Evolutionary conservation across 2,888 invertebrate species (phyloP).

Genomic region (Psococerastis gibbosa): DNA sequence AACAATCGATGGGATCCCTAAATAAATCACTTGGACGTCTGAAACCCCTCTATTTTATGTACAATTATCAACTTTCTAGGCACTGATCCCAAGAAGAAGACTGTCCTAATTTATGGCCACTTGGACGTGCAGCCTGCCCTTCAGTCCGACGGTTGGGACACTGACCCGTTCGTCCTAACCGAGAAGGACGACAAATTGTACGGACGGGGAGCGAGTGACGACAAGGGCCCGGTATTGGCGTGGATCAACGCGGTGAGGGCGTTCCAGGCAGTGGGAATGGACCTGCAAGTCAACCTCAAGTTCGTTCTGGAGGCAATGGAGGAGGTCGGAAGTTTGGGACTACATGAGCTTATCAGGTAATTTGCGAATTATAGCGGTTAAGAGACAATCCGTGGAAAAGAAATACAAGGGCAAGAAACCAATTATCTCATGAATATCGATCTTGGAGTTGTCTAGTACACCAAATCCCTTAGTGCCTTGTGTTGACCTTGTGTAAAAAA

Average conservation of each 20-base stretch:
- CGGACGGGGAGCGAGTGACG: slow-evolving; percentile 85
- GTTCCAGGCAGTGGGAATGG: slow-evolving; percentile 49
- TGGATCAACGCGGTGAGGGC: slow-evolving; percentile 92
- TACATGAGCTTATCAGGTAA: slow-evolving; percentile 70
- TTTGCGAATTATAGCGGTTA: too few relatives aligned
- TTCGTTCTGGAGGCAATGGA: slow-evolving; percentile 88
- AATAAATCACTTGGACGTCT: too few relatives aligned
- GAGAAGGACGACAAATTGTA: slow-evolving; percentile 76
- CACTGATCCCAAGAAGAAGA: slow-evolving; percentile 69
- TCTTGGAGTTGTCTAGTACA: too few relatives aligned
- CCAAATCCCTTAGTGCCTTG: too few relatives aligned
- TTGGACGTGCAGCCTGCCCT: slow-evolving; percentile 94
- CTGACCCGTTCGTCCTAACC: slow-evolving; percentile 80
- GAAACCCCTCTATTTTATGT: too few relatives aligned
- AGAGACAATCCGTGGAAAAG: too few relatives aligned
- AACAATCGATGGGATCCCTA: too few relatives aligned
- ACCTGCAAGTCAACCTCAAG: slow-evolving; percentile 43
- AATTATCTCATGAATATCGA: too few relatives aligned
- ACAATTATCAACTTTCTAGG: too few relatives aligned
- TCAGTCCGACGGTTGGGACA: slow-evolving; percentile 85
- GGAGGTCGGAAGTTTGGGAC: slow-evolving; percentile 90
- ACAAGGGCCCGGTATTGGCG: slow-evolving; percentile 85
- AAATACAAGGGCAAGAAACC: too few relatives aligned
- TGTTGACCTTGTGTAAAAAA: too few relatives aligned
- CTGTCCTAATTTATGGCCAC: slow-evolving; percentile 89